Evolutionary conservation across 2,888 invertebrate species (phyloP).

Genomic region (Bruchidius siliquastri): DNA sequence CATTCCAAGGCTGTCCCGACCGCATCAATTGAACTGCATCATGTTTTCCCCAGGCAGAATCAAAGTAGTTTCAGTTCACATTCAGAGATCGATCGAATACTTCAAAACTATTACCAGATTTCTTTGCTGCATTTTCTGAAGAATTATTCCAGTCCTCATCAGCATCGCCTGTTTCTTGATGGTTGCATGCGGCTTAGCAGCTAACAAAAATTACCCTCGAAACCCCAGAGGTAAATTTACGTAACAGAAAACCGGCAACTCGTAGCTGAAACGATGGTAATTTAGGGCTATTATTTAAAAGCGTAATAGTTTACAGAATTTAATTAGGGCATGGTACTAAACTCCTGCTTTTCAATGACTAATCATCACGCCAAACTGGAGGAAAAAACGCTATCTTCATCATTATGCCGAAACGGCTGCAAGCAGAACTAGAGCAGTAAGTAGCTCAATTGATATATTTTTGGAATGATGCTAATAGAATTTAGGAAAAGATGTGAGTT

Average conservation of each 20-base stretch:
- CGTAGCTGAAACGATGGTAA: not conserved
- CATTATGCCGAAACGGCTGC: not conserved
- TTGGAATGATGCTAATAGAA: too few species aligned
- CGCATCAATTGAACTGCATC: too few species aligned
- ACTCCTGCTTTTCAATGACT: not conserved
- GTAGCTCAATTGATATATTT: too few species aligned
- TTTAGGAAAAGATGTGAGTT: too few species aligned
- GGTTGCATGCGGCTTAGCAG: not conserved
- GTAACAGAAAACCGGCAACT: not conserved
- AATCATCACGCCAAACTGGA: not conserved
- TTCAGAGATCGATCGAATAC: too few species aligned
- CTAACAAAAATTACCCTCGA: not conserved
- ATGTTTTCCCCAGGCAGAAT: too few species aligned
- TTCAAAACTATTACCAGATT: too few species aligned
- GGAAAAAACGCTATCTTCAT: not conserved
- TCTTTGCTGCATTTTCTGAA: not conserved
- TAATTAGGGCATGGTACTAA: not conserved
- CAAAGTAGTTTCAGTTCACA: too few species aligned
- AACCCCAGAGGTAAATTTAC: not conserved
- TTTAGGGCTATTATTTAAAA: not conserved
- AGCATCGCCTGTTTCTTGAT: not conserved
- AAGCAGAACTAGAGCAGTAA: not conserved
- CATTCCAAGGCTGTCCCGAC: too few species aligned
- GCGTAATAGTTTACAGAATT: not conserved
- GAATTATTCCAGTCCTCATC: not conserved